Evolutionary conservation across 2,797 vertebrate genomes (phyloP).

Genomic region (Catharus ustulatus): DNA sequence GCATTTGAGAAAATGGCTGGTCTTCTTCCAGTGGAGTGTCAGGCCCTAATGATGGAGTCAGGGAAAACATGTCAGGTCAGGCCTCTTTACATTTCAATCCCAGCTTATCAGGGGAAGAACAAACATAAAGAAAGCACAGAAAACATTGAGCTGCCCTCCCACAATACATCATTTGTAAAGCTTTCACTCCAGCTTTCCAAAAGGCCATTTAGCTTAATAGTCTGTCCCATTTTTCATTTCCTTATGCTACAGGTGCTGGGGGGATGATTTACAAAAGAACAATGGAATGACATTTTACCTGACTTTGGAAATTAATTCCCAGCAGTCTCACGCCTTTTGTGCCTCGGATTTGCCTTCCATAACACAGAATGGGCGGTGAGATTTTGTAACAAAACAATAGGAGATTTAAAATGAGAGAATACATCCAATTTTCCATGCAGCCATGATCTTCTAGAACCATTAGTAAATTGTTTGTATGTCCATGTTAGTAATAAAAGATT

Average conservation of each 20-base stretch:
- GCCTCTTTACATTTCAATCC: neutral
- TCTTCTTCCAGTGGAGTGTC: neutral
- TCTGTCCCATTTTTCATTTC: conserved; percentile 34
- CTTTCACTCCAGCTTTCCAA: conserved; percentile 14
- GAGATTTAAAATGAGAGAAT: neutral
- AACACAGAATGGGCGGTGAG: neutral
- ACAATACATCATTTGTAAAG: neutral
- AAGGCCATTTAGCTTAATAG: conserved; percentile 30
- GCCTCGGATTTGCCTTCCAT: neutral
- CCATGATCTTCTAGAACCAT: neutral
- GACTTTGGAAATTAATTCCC: conserved; percentile 15
- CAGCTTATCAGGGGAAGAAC: neutral
- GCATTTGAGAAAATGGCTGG: neutral
- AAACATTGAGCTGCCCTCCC: neutral
- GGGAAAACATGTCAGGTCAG: neutral
- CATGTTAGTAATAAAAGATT: neutral
- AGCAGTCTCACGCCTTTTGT: neutral
- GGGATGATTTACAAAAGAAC: conserved; percentile 31
- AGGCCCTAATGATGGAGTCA: neutral
- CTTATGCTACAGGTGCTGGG: neutral
- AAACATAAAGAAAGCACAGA: neutral
- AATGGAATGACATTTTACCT: conserved; percentile 27
- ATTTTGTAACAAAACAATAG: neutral
- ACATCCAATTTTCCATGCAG: neutral
- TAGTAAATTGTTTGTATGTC: neutral